These are phyloP conservation scores for Leguminivora glycinivorella DNA, from an alignment of 1,140 invertebrate genomes.

Conservation along the genomic window DNA sequence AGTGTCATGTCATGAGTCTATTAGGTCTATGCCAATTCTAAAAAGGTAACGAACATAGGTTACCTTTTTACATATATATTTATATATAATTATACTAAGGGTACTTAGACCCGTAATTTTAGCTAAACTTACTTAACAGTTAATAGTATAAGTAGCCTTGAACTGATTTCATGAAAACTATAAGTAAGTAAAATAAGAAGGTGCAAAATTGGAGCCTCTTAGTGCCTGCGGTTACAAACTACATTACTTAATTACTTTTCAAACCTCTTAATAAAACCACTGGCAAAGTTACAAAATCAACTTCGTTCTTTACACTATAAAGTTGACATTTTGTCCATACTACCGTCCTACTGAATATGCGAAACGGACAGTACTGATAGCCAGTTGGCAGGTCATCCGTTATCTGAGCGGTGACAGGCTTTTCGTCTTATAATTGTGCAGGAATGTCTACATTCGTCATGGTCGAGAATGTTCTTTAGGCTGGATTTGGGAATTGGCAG, in stretches of 20 bases:
- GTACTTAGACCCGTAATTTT: no score
- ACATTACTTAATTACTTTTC: neutral
- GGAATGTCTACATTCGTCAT: constrained; percentile 12
- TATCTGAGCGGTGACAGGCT: neutral
- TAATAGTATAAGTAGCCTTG: constrained; percentile 41
- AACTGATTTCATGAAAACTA: neutral
- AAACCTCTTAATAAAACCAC: neutral
- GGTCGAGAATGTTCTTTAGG: neutral
- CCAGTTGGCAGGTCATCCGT: constrained; percentile 12
- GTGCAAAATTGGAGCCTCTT: neutral
- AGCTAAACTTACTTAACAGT: constrained; percentile 33
- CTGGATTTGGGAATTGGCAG: neutral
- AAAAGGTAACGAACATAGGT: no score
- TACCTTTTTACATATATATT: no score
- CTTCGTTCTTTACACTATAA: neutral
- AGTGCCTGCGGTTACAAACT: neutral
- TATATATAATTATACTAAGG: no score
- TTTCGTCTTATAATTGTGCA: constrained; percentile 23
- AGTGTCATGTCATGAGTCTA: no score
- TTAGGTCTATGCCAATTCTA: no score
- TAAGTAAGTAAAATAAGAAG: neutral
- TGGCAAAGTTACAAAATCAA: neutral
- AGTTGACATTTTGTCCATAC: neutral
- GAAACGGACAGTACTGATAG: neutral
- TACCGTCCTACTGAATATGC: neutral